Evolutionary conservation across 2,888 invertebrate genomes (phyloP).

Genomic region (Nomada goodeniana): DNA sequence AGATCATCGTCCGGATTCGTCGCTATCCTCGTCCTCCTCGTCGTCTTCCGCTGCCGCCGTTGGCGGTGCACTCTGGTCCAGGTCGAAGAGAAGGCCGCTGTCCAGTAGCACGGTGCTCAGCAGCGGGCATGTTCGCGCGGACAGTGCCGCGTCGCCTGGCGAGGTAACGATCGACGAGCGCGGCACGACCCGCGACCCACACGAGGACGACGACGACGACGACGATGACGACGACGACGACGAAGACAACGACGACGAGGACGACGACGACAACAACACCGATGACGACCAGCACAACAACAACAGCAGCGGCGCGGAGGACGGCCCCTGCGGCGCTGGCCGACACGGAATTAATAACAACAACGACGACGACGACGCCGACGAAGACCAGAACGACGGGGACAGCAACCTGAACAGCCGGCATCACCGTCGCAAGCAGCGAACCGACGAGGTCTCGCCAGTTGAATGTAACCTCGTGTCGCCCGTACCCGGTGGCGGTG

Average conservation of each 20-base stretch:
- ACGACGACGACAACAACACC: conserved; percentile 65
- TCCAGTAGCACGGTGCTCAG: conserved; percentile 74
- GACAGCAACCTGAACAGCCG: conserved; percentile 47
- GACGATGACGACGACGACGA: conserved; percentile 85
- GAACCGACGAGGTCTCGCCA: conserved; percentile 63
- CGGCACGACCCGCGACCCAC: conserved; percentile 46
- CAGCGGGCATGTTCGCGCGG: conserved; percentile 73
- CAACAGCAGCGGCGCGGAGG: conserved; percentile 79
- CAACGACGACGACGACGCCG: conserved; percentile 35
- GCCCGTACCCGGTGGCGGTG: conserved; percentile 52
- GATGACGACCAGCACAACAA: conserved; percentile 85
- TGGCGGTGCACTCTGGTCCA: conserved; percentile 66
- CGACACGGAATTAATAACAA: conserved; percentile 32
- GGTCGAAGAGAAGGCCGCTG: conserved; percentile 70
- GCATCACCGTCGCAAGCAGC: conserved; percentile 39
- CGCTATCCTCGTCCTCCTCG: conserved; percentile 70
- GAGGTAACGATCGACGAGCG: conserved; percentile 77
- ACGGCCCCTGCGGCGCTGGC: conserved; percentile 76
- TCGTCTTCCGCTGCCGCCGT: conserved; percentile 59
- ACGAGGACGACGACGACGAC: conserved; percentile 83
- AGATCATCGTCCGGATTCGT: conserved; percentile 70
- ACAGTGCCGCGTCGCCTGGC: conserved; percentile 68
- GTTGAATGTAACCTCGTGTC: conserved; percentile 66
- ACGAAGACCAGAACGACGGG: conserved; percentile 67
- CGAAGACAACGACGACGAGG: conserved; percentile 58